Percentiles rank a stretch among this genome's conserved stretches.
Conservation (phyloP, 2,113 vertebrate genomes). For the Micronisus gabar region DNA sequence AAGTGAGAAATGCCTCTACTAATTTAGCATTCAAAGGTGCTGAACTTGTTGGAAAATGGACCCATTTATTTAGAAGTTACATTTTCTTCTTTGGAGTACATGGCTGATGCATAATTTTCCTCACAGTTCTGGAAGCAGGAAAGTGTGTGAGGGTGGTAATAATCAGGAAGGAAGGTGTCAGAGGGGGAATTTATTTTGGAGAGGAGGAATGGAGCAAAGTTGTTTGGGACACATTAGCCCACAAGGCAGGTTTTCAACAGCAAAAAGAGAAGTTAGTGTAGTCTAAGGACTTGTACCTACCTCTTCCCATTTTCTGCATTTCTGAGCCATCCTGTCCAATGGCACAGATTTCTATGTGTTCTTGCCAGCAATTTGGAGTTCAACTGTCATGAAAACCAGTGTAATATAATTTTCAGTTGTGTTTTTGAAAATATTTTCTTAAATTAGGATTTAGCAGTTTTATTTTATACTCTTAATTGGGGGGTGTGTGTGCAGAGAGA, state of each 20-base stretch:
- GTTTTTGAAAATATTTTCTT: neutral
- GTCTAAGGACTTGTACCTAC: neutral
- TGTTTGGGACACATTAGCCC: neutral
- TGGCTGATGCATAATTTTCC: neutral
- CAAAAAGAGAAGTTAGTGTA: neutral
- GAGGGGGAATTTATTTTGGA: neutral
- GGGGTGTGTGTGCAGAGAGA: fast-evolving
- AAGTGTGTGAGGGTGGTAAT: neutral
- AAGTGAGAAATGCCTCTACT: neutral
- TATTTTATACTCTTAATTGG: neutral
- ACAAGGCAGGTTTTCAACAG: neutral
- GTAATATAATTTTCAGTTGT: neutral
- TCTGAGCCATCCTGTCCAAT: neutral
- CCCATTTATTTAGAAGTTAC: neutral
- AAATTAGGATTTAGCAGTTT: neutral
- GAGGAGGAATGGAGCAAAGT: neutral
- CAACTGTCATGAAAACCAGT: neutral
- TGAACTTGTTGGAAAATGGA: neutral
- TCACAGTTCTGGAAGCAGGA: neutral
- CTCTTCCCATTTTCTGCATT: neutral
- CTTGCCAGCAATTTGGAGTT: neutral
- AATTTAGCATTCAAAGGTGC: neutral
- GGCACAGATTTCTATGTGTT: neutral
- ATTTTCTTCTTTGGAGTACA: neutral
- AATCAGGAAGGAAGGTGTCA: neutral